Evolutionary conservation across 2,113 vertebrate species (phyloP).

Genomic region (Cephalopterus ornatus): DNA sequence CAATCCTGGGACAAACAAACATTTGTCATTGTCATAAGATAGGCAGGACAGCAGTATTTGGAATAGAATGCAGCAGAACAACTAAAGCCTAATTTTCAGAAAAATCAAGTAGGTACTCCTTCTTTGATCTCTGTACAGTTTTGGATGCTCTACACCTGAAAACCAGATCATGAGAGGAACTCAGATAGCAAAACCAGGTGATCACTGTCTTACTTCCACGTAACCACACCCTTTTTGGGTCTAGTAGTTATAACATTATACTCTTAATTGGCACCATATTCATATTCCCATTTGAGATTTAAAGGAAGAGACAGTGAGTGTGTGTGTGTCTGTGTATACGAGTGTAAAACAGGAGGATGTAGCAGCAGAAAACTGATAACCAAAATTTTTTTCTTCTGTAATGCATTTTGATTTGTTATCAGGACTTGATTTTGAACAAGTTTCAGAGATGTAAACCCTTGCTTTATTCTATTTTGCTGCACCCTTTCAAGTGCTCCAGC

Average conservation of each 20-base stretch:
- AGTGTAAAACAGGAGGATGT: neutral
- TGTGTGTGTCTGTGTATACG: too few species aligned
- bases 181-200: neutral
- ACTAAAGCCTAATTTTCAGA: neutral
- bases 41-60: neutral
- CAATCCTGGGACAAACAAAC: neutral
- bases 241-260: neutral
- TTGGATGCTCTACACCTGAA: neutral
- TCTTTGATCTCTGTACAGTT: neutral
- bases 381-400: constrained; percentile 28
- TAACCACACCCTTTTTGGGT: neutral
- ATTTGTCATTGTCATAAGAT: neutral
- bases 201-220: neutral
- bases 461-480: constrained; percentile 46
- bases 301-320: neutral
- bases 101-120: neutral
- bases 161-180: neutral
- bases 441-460: constrained; percentile 20
- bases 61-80: neutral
- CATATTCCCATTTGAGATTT: neutral
- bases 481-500: neutral
- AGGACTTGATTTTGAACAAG: neutral
- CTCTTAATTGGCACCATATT: neutral
- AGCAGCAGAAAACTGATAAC: constrained; percentile 22
- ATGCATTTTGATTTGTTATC: neutral